These are phyloP conservation scores for Drosophila persimilis DNA, from an alignment of 1,140 invertebrate species.

Conservation along the genomic window DNA sequence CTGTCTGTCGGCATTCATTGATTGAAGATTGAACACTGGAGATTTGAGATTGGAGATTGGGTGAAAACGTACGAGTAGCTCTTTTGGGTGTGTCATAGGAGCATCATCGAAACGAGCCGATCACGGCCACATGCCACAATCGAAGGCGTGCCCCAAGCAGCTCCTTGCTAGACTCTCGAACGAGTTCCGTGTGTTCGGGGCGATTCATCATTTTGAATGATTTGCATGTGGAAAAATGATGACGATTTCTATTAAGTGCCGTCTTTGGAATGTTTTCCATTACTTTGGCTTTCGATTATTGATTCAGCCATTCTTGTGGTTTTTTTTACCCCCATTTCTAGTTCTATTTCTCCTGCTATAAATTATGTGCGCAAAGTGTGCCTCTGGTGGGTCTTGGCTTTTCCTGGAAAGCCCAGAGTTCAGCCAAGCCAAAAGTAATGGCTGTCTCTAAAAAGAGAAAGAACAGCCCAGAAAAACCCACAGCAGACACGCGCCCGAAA, in stretches of 20 bases:
- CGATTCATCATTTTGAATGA: background rate
- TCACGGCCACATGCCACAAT: background rate
- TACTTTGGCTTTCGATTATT: too few relatives aligned
- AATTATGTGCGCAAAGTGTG: slow-evolving; percentile 4
- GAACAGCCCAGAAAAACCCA: slow-evolving; percentile 5
- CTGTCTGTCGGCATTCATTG: slow-evolving; percentile 45
- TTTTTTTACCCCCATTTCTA: too few relatives aligned
- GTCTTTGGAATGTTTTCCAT: too few relatives aligned
- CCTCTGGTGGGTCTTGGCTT: background rate
- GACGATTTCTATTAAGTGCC: too few relatives aligned
- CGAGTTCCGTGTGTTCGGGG: slow-evolving; percentile 2
- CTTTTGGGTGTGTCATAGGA: slow-evolving; percentile 53
- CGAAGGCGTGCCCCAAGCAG: slow-evolving; percentile 13
- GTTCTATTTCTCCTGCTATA: too few relatives aligned
- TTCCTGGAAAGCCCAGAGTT: slow-evolving; percentile 39
- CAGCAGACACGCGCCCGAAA: slow-evolving; percentile 50
- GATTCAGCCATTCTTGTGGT: too few relatives aligned
- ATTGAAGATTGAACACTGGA: slow-evolving; percentile 42
- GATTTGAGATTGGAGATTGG: slow-evolving; percentile 39
- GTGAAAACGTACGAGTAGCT: slow-evolving; percentile 55
- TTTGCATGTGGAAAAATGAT: background rate
- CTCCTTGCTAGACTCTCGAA: slow-evolving; percentile 4
- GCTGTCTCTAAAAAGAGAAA: slow-evolving; percentile 14
- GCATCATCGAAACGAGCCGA: slow-evolving; percentile 13
- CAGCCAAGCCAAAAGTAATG: slow-evolving; percentile 31